phyloP scores from a whole-genome alignment of 1,140 invertebrate species.

The Calliopsis andreniformis region DNA sequence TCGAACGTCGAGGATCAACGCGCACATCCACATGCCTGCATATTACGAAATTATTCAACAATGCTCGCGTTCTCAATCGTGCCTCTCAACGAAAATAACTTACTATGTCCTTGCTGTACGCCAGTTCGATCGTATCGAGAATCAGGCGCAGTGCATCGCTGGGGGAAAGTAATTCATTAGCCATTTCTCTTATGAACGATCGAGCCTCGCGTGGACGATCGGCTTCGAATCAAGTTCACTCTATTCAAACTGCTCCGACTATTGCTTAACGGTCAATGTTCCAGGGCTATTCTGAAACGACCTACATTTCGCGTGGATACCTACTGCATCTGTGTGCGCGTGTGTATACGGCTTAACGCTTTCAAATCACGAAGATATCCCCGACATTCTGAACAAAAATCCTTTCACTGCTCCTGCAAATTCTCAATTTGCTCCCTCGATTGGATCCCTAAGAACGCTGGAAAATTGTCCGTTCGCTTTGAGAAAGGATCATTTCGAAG shows the following conservation, averaged over 20 bases:
- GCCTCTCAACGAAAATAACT: slow-evolving; percentile 22
- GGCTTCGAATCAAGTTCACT: slow-evolving; percentile 5
- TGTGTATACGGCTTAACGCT: not conserved
- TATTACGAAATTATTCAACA: slow-evolving; percentile 30
- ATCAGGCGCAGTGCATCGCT: slow-evolving; percentile 24
- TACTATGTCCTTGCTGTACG: slow-evolving; percentile 18
- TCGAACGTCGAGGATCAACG: slow-evolving; percentile 15
- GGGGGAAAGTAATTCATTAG: slow-evolving; percentile 39
- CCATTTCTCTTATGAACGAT: slow-evolving; percentile 7
- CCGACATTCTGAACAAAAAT: not conserved
- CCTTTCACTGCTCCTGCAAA: not conserved
- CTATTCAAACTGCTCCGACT: slow-evolving; percentile 1
- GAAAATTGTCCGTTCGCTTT: not conserved
- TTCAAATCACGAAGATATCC: slow-evolving; percentile 12
- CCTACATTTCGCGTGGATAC: not conserved
- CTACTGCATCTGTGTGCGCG: not conserved
- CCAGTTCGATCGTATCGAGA: slow-evolving; percentile 17
- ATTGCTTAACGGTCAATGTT: slow-evolving; percentile 1
- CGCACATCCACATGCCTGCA: slow-evolving; percentile 8
- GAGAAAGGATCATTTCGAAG: not conserved
- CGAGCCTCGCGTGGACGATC: not conserved
- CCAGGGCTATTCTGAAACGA: not conserved
- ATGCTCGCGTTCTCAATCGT: slow-evolving; percentile 11
- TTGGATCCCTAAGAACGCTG: not conserved
- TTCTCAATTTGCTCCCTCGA: not conserved